A percentile compares a stretch with the other conserved stretches of the same genome.
Conservation (phyloP, 2,888 invertebrate genomes). For the Hypsopygia costalis region DNA sequence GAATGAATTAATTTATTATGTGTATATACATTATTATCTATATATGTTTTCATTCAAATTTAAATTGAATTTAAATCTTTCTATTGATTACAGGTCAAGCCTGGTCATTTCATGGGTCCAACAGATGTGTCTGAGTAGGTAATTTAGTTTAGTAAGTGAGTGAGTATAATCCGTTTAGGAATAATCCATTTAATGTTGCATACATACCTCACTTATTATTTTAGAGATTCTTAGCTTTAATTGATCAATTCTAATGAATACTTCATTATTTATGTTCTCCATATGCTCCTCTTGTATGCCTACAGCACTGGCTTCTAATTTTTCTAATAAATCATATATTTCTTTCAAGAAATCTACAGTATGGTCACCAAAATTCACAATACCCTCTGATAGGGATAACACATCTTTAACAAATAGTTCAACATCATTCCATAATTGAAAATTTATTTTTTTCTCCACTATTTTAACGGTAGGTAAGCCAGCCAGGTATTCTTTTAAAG, state of each 20-base stretch:
- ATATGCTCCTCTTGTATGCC: constrained; percentile 54
- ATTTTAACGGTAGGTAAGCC: constrained; percentile 51
- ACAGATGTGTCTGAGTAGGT: no score
- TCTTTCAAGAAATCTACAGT: constrained; percentile 38
- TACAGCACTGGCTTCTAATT: constrained; percentile 46
- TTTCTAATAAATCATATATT: constrained; percentile 46
- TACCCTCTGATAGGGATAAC: constrained; percentile 48
- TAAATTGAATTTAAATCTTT: no score
- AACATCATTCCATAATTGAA: constrained; percentile 64
- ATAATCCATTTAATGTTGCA: no score
- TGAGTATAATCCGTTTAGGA: no score
- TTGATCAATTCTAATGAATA: constrained; percentile 46
- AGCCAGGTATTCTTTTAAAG: constrained; percentile 45
- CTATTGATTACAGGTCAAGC: no score
- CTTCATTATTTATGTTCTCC: constrained; percentile 65
- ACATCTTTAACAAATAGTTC: constrained; percentile 53
- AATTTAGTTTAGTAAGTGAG: no score
- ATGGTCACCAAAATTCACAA: constrained; percentile 42
- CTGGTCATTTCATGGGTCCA: no score
- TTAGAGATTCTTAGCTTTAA: constrained; percentile 34
- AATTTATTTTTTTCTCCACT: constrained; percentile 60
- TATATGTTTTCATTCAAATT: no score
- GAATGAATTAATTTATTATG: no score
- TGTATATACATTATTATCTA: no score
- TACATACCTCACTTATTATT: constrained; percentile 40